Evolutionary conservation across 1,140 invertebrate species (phyloP).

Genomic region (Drosophila trapezifrons): DNA sequence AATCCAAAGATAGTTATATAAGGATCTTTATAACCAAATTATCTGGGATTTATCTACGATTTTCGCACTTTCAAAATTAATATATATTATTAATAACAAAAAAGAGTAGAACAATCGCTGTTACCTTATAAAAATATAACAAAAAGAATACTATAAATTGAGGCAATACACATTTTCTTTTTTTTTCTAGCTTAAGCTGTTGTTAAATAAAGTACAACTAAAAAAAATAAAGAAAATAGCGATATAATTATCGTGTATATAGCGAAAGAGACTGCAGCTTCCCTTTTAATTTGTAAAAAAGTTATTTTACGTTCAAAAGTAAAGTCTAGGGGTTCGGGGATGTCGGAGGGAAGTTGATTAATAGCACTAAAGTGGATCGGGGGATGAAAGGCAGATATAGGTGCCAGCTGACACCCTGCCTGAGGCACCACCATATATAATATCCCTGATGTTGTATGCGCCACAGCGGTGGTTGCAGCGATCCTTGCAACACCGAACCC

Average conservation of each 20-base stretch:
- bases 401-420: constrained; percentile 29
- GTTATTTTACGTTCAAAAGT: not conserved
- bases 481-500: constrained; percentile 19
- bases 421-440: constrained; percentile 8
- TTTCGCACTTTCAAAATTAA: not conserved
- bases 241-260: constrained; percentile 14
- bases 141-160: not conserved
- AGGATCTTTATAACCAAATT: not conserved
- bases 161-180: not conserved
- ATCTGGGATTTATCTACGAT: not conserved
- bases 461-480: constrained; percentile 31
- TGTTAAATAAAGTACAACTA: constrained; percentile 44
- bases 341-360: constrained; percentile 31
- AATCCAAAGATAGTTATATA: not conserved
- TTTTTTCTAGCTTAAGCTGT: constrained; percentile 23
- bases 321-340: not conserved
- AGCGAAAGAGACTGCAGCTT: not conserved
- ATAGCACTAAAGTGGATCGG: constrained; percentile 27
- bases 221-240: constrained; percentile 17
- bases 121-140: not conserved
- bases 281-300: not conserved
- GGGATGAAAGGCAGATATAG: constrained; percentile 16
- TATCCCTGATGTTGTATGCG: not conserved
- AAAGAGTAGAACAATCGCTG: not conserved
- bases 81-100: not conserved